Base-by-base conservation (phyloP, 1,140 invertebrate species). In the Drosophila tsacasi region DNA sequence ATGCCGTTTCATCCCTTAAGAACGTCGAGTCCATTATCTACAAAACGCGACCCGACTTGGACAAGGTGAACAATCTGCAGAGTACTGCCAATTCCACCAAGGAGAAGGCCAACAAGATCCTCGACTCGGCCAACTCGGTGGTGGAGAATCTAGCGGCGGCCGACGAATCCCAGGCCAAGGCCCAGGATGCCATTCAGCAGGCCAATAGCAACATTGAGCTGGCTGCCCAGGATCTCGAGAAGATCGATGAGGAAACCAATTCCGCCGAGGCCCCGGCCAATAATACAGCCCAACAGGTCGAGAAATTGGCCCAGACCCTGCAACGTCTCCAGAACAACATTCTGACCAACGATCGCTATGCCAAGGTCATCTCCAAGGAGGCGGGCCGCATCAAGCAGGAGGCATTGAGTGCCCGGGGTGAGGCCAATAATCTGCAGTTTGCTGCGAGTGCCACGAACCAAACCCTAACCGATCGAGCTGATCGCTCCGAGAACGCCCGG, bases 1-100 rank as follows among this genome's bases (percentile, higher is more conserved):
- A 95, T 19, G 98, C 97, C 9, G 97, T 99, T 8, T 95, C 95
- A 5, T 96, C 96, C 10, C 93, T 99, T 7, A 98, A 97, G 35
- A 95, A 99, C 91, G 98, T 98, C 64, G 97, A 99, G 82, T 94
- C 95, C 67, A 99, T 99, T 81, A 95, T 99, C 42, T 94, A 94
- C 25, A 98, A 96, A 52, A 99, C 98, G 0, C 95, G 95, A 57
- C 95, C 95, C 35, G 97, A 98, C 93, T 93, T 98, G 50, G 93
- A 94, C 27, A 93, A 94, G 75, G 98, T 98, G 1, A 95, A 96
- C 79, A 82, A 94, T 8, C 94, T 99, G 0, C 97, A 98, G 90
- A 93, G 94, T 60, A 94, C 95, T 77, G 97, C 98, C 2, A 96
- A 97, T 75, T 86, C 92, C 25, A 95, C 97, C 3, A 98, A 97